Evolutionary conservation across 2,888 invertebrate genomes (phyloP), one percentile per base, ranked within the genome.

Genomic region (Drosophila pseudotakahashii): DNA sequence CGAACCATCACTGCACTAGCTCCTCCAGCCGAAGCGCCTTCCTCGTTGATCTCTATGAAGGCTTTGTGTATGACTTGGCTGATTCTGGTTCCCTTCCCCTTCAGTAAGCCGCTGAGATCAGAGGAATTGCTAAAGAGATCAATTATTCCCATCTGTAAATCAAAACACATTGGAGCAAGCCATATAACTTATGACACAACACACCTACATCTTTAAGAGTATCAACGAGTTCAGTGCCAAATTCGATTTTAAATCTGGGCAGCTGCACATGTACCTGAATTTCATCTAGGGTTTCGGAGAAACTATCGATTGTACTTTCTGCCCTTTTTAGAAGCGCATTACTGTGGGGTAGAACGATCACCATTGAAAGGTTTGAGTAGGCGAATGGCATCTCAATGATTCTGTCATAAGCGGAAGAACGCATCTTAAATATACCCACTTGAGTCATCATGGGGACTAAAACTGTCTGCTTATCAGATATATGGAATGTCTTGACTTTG

Each of bases 311-410:
- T 26, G 9, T 10, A 2, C 4, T 26, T n/a, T 45, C 45, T 9
- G 26, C 26, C 5, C 7, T 4, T n/a, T 1, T 4, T 4, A 45
- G n/a, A 7, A 3, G 4, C 3, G 4, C n/a, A n/a, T 9, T 9
- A 11, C n/a, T 9, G 6, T n/a, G n/a, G n/a, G 45, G 45, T 23
- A 47, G n/a, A 30, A n/a, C 30, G 26, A 47, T 30, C 2, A 47
- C 5, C 45, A 47, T 47, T 4, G 45, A 47, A 1, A 47, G 14
- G 45, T 30, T 47, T 30, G 45, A 47, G 30, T 26, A 26, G 4
- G 26, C 26, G n/a, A 45, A 47, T 0, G 45, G 45, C n/a, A 47
- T 26, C 26, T 47, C 45, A 30, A 47, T 30, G 10, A 47, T 9
- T 30, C 14, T 4, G 45, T 2, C 45, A 30, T 9, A 3, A 7